These are phyloP conservation scores for Lacerta viridis DNA, from an alignment of 2,797 vertebrate genomes.

Conservation along the genomic window DNA sequence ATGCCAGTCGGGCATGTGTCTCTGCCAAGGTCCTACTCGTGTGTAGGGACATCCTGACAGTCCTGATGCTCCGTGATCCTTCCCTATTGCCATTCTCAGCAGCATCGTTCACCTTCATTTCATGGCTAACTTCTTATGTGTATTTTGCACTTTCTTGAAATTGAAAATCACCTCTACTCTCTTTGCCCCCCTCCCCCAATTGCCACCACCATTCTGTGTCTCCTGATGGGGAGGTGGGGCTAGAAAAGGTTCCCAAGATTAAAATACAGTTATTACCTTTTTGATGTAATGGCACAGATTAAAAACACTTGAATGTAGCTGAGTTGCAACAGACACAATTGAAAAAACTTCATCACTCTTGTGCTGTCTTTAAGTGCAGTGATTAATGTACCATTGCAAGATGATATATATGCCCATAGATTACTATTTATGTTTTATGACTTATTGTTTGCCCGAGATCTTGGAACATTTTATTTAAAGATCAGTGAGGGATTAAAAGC, in stretches of 20 bases:
- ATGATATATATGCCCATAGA: slow-evolving; percentile 89
- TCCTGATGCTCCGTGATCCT: too few relatives aligned
- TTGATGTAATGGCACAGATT: slow-evolving; percentile 77
- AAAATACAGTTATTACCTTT: slow-evolving; percentile 80
- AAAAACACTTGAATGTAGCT: slow-evolving; percentile 74
- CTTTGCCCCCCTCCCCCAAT: too few relatives aligned
- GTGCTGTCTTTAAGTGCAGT: slow-evolving; percentile 77
- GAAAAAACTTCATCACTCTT: slow-evolving; percentile 78
- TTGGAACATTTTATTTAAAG: slow-evolving; percentile 82
- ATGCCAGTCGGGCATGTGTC: too few relatives aligned
- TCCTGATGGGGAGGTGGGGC: slow-evolving; percentile 39
- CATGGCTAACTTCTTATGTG: slow-evolving; percentile 19
- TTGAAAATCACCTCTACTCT: slow-evolving; percentile 52
- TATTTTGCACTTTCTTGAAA: slow-evolving; percentile 24
- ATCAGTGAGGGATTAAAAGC: slow-evolving; percentile 80
- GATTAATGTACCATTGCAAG: slow-evolving; percentile 88
- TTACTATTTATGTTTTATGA: slow-evolving; percentile 85
- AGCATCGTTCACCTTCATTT: slow-evolving; percentile 31
- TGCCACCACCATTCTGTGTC: neutral
- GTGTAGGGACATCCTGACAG: too few relatives aligned
- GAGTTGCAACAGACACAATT: slow-evolving; percentile 85
- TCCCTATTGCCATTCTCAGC: neutral
- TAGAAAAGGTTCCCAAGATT: slow-evolving; percentile 81
- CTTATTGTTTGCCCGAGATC: slow-evolving; percentile 85
- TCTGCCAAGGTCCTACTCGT: too few relatives aligned